These are phyloP conservation scores for Thermophis baileyi DNA, from an alignment of 2,113 vertebrate species.

Conservation along the genomic window DNA sequence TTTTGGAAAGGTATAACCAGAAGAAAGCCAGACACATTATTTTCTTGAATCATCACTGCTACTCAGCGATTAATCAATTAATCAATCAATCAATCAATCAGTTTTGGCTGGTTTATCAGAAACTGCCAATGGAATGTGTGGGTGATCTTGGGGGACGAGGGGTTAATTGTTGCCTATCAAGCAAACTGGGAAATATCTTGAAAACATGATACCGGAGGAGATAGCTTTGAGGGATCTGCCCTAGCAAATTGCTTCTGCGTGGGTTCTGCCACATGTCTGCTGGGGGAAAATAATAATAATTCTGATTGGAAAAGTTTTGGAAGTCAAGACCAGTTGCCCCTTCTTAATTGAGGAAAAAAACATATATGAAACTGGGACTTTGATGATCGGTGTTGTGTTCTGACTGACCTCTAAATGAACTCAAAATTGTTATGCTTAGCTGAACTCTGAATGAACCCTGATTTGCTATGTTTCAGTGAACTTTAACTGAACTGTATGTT, in stretches of 20 bases:
- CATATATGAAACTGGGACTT: background rate
- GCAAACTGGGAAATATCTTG: background rate
- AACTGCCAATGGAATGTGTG: background rate
- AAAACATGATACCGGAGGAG: too few relatives aligned
- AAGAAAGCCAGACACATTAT: background rate
- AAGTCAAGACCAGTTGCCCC: background rate
- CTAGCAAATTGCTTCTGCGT: background rate
- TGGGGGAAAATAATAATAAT: background rate
- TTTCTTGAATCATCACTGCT: background rate
- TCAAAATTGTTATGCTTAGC: too few relatives aligned
- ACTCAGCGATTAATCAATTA: background rate
- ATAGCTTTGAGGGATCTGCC: background rate
- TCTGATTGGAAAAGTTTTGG: background rate
- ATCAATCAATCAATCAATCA: background rate
- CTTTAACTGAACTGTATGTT: too few relatives aligned
- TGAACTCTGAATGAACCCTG: too few relatives aligned
- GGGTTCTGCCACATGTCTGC: background rate
- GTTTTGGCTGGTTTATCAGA: background rate
- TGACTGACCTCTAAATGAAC: too few relatives aligned
- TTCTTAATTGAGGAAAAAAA: background rate
- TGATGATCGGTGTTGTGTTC: too few relatives aligned
- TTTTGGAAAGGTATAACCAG: background rate
- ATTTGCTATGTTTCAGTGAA: too few relatives aligned
- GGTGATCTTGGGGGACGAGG: background rate
- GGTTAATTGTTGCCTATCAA: background rate